Evolutionary conservation across 1,140 invertebrate genomes (phyloP), one percentile per base, ranked within the genome.

Genomic region (Choristoneura fumiferana): DNA sequence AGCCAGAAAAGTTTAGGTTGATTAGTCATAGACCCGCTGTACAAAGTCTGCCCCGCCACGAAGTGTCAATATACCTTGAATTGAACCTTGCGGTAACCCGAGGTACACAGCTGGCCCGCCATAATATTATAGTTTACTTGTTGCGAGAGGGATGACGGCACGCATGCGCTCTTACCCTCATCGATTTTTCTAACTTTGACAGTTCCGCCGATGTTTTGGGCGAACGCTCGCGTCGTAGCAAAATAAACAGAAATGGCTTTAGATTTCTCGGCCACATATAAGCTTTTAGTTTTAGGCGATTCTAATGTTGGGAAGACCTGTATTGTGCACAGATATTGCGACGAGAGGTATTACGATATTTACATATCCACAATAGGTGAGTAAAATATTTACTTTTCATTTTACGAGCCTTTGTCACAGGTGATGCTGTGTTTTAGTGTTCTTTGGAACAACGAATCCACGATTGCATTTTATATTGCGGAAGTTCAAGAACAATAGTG

Each of bases 231-330:
- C 72, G 70, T 76, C 76, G 58, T 62, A 69, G 74, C 68, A 76
- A 80, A 84, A 78, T 89, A 87, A 87, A 89, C 84, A 86, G 81
- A 76, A 84, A 95, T 96, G 94, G 94, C 94, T 90, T 90, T 95
- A 71, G 94, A 96, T 81, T 95, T 95, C 83, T 93, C 94, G 71
- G 94, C 94, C 54, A 96, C 95, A 54, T 96, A 96, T 84, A 96
- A 96, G 90, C 93, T 97, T 52, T 88, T 97, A 58, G 95, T 97
- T 72, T 91, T 97, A 63, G 96, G 96, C 52, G 96, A 97, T 90
- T 96, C 95, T 3, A 97, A 97, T 89, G 96, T 97, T 54, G 96
- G 96, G 8, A 97, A 97, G 91, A 97, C 96, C 18, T 97, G 96
- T 87, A 95, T 97, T 65, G 95, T 97, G 52, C 96, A 97, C 87